Evolutionary conservation across 2,888 invertebrate genomes (phyloP), one percentile per base, ranked within the genome.

Genomic region (Pemphredon lugubris): DNA sequence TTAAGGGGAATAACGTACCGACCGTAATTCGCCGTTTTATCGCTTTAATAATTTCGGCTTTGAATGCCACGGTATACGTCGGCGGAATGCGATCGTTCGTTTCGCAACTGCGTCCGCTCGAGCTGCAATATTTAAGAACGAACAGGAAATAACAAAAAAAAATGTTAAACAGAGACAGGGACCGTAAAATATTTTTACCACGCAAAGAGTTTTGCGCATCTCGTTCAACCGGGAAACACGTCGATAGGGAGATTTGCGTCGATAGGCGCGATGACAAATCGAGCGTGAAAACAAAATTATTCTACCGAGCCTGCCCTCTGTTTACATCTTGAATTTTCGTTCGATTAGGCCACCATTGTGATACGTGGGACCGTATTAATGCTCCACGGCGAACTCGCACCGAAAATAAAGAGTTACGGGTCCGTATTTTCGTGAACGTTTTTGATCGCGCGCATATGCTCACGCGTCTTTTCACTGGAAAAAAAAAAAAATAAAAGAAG

Each of bases 371-470:
- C 48, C 5, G 26, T 55, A 81, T 75, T 73, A 81, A 77, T 73
- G 69, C 71, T 39, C 63, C 66, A 50, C 67, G 50, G 45, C 69
- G 68, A 73, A 68, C 20, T 45, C 37, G 30, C 39, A 16, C 6
- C 44, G 47, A 61, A 7, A 32, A 60, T 5, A 32, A 32, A 13
- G 14, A 16, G 21, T 6, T 14, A 37, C 11, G 45, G 32, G n/a
- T n/a, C n/a, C n/a, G n/a, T n/a, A n/a, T n/a, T 45, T 30, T n/a
- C 37, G 60, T 63, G 44, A 42, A 63, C 53, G 67, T 73, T 67
- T 70, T 70, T n/a, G n/a, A n/a, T n/a, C n/a, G n/a, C 60, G 77
- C 73, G 83, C 86, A 86, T 87, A 86, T 80, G 82, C 68, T 71
- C 70, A n/a, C n/a, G 30, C 59, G 75, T 34, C 21, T 21, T 40